Evolutionary conservation across 2,113 vertebrate species (phyloP), one percentile per base, ranked within the genome.

Genomic region (Sceloporus tristichus): DNA sequence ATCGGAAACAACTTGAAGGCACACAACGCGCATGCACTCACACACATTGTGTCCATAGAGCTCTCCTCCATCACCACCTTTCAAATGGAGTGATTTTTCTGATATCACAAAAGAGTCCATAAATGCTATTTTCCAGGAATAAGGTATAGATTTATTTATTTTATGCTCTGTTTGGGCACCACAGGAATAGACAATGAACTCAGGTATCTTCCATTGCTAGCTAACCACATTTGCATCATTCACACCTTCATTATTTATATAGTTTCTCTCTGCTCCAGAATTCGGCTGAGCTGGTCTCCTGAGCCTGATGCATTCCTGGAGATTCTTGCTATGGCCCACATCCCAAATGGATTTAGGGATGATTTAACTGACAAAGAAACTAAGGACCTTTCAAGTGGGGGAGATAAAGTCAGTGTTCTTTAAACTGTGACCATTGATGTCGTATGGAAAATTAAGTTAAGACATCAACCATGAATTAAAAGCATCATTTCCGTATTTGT

Each of bases 371-470:
- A 84, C 65, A 3, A 42, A 73, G 73, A 89, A 86, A 77, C 6
- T 59, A 88, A 6, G 62, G 62, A 85, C 27, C 18, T 85, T 68
- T 54, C 38, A 92, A 92, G 79, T 38, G 86, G 23, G 90, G 59
- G 82, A 81, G 84, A 62, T 87, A 6, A 76, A 16, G 77, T 0
- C 78, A 25, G 11, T 0, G n/a, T 76, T 88, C 79, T 76, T 84
- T 75, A 91, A 91, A 79, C 40, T 14, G 77, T 9, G 23, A 29
- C 2, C 9, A 89, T 0, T 65, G 2, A 56, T 25, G 71, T 7
- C 34, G 42, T 23, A 85, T 2, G 1, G 42, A 86, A 89, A 86
- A 92, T 29, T 7, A 86, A 86, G n/a, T 76, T 85, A 85, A 87
- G 56, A 76, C 59, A 84, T 76, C 78, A 83, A 27, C 14, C 79